Base-by-base conservation (phyloP, 2,797 vertebrate genomes). In the Thripadectes ignobilis region DNA sequence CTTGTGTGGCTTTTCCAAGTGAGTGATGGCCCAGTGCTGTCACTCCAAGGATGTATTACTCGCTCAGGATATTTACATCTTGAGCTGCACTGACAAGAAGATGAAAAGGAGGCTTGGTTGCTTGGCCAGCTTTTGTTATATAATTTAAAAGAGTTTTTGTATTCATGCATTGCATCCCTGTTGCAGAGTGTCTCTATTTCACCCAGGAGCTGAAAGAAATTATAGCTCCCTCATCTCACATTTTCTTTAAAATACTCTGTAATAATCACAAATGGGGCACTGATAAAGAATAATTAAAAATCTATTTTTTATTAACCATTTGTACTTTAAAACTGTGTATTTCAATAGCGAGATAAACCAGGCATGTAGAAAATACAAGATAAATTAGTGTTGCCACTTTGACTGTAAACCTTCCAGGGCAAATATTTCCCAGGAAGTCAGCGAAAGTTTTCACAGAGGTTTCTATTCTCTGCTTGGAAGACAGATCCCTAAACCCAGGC, bases 61-160 rank as follows among this genome's bases (percentile, higher is more conserved):
- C 94, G 78, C 91, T 80, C 79, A 27, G 89, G 85, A 46, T 87
- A 90, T 97, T 94, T 95, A 59, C 66, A 36, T 68, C 72, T 61
- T 68, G 71, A 87, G 87, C 83, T 72, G 69, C 45, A 75, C 71
- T 85, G 92, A 89, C 88, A 94, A 72, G 86, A 89, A 89, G 91
- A 93, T 69, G 86, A 93, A 95, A 91, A 92, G 72, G 46, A 92
- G 59, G 34, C 62, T 90, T 74, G 48, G 72, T 58, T 85, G 36
- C 57, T 82, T 48, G 67, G 32, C 43, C 67, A 74, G 83, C 61
- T 66, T 79, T 94, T 96, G 84, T 89, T 95, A 91, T 71, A 87
- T 95, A 89, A 92, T 86, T 92, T 91, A 89, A 74, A 92, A 84
- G 38, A 92, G 49, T 22, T 68, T 96, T 94, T 85, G 75, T 92